Conservation (phyloP, 1,140 invertebrate genomes). For the Heliconius melpomene region DNA sequence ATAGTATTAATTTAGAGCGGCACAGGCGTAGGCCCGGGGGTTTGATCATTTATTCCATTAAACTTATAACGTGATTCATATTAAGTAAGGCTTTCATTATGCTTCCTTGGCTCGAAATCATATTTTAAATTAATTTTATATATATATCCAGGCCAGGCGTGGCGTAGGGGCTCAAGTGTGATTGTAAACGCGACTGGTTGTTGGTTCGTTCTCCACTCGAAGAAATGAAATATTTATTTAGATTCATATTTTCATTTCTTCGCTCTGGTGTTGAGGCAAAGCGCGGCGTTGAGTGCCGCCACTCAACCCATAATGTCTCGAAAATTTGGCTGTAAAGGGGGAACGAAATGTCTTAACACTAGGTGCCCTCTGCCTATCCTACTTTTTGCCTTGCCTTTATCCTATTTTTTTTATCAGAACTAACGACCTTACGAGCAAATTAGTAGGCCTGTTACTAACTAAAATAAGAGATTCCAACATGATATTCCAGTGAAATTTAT, state of each 20-base stretch:
- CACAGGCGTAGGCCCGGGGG: slow-evolving; percentile 34
- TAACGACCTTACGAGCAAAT: neutral
- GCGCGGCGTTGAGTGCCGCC: too few species aligned
- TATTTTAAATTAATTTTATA: neutral
- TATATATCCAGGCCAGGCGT: neutral
- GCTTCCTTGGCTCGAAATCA: slow-evolving; percentile 12
- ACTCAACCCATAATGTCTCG: too few species aligned
- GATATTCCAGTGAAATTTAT: neutral
- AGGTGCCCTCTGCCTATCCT: too few species aligned
- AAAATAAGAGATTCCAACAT: slow-evolving; percentile 10
- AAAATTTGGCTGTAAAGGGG: too few species aligned
- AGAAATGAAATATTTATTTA: too few species aligned
- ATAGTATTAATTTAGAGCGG: slow-evolving; percentile 49
- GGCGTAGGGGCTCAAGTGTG: too few species aligned
- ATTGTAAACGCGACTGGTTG: too few species aligned
- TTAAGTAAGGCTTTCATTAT: slow-evolving; percentile 36
- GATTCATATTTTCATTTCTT: too few species aligned
- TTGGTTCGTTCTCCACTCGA: too few species aligned
- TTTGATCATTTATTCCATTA: slow-evolving; percentile 69
- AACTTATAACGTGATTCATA: slow-evolving; percentile 56
- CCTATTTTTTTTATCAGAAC: neutral
- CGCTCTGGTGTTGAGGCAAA: too few species aligned
- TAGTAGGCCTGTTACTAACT: neutral
- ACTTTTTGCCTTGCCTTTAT: neutral
- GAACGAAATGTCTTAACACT: too few species aligned